These are phyloP conservation scores for Achlya flavicornis DNA, from an alignment of 2,888 invertebrate species.

Conservation along the genomic window DNA sequence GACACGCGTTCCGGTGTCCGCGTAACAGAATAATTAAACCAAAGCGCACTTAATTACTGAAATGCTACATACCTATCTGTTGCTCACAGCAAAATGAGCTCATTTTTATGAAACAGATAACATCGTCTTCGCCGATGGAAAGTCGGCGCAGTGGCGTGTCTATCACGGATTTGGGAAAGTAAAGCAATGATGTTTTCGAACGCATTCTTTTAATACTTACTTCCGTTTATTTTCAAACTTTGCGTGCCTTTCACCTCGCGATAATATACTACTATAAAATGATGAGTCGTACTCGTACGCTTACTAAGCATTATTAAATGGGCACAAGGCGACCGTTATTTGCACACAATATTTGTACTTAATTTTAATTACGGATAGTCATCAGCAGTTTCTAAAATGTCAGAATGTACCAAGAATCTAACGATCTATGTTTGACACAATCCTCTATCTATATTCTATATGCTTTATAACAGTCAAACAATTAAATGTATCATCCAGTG, in stretches of 20 bases:
- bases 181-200: constrained; percentile 53
- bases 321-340: constrained; percentile 21
- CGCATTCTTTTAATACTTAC: constrained; percentile 52
- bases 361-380: neutral
- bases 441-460: too few species aligned
- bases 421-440: too few species aligned
- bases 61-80: constrained; percentile 62
- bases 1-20: constrained; percentile 61
- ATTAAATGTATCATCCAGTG: too few species aligned
- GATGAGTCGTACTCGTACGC: constrained; percentile 25
- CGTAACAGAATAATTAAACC: constrained; percentile 58
- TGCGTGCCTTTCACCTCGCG: constrained; percentile 52
- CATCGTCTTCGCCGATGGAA: constrained; percentile 44
- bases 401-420: neutral
- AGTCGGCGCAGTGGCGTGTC: constrained; percentile 48
- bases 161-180: constrained; percentile 65
- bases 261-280: constrained; percentile 34
- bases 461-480: neutral
- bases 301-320: constrained; percentile 41
- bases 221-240: constrained; percentile 41
- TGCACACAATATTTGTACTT: constrained; percentile 23
- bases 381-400: neutral
- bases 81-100: constrained; percentile 56
- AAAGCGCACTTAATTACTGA: constrained; percentile 65
- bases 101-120: constrained; percentile 55